Percentiles rank a stretch among this genome's conserved stretches.
phyloP scores from a whole-genome alignment of 2,113 vertebrate species.

The Dromiciops gliroides region DNA sequence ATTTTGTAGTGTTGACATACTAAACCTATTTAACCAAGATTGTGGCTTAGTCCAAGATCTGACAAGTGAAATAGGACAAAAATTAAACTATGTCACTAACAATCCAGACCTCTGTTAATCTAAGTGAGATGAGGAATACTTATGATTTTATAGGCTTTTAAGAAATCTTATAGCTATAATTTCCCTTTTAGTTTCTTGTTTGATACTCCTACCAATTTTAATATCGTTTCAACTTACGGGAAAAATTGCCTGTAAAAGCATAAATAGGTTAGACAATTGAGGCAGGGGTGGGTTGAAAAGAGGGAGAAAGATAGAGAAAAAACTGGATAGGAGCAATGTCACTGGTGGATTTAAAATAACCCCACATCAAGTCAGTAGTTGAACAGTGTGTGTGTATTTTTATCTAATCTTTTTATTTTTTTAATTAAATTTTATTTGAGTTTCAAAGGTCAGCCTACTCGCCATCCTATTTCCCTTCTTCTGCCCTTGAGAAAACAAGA shows the following conservation, averaged over 20 bases:
- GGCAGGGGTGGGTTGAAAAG: background rate
- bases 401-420: background rate
- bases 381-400: background rate
- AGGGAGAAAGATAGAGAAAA: background rate
- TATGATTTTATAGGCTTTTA: background rate
- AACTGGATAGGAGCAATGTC: background rate
- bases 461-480: too few species aligned
- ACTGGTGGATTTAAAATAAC: background rate
- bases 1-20: background rate
- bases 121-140: background rate
- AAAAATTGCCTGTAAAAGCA: background rate
- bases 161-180: background rate
- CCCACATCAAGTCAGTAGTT: background rate
- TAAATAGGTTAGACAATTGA: background rate
- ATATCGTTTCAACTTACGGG: background rate
- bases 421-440: background rate
- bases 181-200: background rate
- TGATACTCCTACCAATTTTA: background rate
- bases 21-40: background rate
- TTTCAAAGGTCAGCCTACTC: background rate
- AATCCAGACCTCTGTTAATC: background rate
- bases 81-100: background rate
- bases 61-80: background rate
- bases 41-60: background rate
- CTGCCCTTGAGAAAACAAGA: too few species aligned